Conservation (phyloP, 2,113 vertebrate species). For the Zingel zingel region DNA sequence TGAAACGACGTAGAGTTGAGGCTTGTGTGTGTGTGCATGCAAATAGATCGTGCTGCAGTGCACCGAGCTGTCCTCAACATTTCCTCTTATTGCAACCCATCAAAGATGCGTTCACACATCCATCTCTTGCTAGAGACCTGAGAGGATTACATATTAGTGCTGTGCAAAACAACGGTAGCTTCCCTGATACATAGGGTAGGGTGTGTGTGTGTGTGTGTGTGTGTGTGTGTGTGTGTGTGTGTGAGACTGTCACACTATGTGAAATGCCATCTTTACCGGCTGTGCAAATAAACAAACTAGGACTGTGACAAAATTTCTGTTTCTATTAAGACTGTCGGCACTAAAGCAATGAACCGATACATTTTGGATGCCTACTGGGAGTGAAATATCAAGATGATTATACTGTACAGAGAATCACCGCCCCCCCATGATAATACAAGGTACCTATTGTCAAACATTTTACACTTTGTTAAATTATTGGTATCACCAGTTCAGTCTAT, state of each 20-base stretch:
- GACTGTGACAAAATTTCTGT: neutral
- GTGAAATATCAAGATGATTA: neutral
- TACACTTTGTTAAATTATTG: neutral
- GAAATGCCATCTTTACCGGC: neutral
- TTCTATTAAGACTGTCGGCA: neutral
- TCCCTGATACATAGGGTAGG: neutral
- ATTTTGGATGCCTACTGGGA: neutral
- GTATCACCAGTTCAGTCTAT: neutral
- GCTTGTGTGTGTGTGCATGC: neutral
- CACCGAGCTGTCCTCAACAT: constrained; percentile 12
- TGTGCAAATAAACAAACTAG: neutral
- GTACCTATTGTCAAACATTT: neutral
- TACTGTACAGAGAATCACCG: neutral
- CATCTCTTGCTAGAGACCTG: constrained; percentile 26
- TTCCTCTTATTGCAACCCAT: constrained; percentile 30
- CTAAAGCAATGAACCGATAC: neutral
- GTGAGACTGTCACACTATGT: neutral
- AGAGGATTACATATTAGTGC: constrained; percentile 34
- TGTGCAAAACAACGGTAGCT: constrained; percentile 32
- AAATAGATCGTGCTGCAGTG: constrained; percentile 8
- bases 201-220: neutral
- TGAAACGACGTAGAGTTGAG: neutral
- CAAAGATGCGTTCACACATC: constrained; percentile 30
- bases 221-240: neutral
- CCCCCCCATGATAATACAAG: neutral